phyloP scores from a whole-genome alignment of 2,888 invertebrate species.

The Hanleya hanleyi region DNA sequence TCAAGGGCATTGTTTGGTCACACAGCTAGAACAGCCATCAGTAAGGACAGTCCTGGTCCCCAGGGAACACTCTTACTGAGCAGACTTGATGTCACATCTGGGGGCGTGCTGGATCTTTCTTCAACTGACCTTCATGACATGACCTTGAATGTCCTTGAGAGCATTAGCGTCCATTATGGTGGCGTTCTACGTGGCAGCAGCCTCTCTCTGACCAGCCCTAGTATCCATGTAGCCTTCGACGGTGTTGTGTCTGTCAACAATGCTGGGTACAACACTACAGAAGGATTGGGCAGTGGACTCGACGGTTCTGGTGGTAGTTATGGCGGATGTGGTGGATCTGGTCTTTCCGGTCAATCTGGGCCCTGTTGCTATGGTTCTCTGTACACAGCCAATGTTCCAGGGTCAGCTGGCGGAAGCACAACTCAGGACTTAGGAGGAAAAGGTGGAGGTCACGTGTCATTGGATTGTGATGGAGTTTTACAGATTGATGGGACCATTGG shows the following conservation, averaged over 20 bases:
- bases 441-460: conserved; percentile 43
- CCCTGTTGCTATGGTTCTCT: conserved; percentile 25
- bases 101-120: conserved; percentile 45
- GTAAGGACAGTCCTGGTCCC: conserved; percentile 22
- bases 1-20: conserved; percentile 40
- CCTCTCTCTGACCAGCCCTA: conserved; percentile 37
- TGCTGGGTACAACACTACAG: conserved; percentile 23
- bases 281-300: conserved; percentile 36
- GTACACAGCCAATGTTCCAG: conserved; percentile 28
- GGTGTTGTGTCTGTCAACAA: conserved; percentile 41
- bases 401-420: conserved; percentile 45
- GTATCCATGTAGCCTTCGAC: conserved; percentile 44
- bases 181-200: conserved; percentile 38
- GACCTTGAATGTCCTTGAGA: conserved; percentile 36
- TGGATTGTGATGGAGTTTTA: conserved; percentile 28
- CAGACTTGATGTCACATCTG: conserved; percentile 45
- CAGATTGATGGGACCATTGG: conserved; percentile 47
- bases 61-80: conserved; percentile 45
- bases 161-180: conserved; percentile 46
- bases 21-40: conserved; percentile 40
- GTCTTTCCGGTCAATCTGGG: conserved; percentile 20
- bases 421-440: conserved; percentile 34
- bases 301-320: conserved; percentile 49
- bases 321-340: conserved; percentile 55
- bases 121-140: conserved; percentile 34